Percentiles rank a stretch among this genome's conserved stretches.
These are phyloP conservation scores for Notechis scutatus DNA, from an alignment of 2,113 vertebrate genomes.

Conservation along the genomic window DNA sequence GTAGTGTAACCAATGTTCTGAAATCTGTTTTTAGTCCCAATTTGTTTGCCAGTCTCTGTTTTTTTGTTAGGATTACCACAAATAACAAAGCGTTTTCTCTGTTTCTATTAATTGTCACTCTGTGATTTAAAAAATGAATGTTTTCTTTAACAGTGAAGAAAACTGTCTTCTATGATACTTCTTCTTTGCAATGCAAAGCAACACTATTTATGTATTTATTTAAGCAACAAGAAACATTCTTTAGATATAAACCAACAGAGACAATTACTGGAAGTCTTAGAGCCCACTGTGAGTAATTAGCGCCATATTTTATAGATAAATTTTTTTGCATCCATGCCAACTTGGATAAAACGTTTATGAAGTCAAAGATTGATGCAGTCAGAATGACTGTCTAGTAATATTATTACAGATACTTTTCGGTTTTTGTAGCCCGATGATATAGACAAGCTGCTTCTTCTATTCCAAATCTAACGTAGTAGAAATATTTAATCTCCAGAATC, in stretches of 20 bases:
- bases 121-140: not conserved
- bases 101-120: not conserved
- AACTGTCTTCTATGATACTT: not conserved
- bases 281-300: not conserved
- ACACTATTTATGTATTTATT: not conserved
- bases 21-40: not conserved
- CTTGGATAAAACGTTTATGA: not conserved
- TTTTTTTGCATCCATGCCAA: not conserved
- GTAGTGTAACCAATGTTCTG: not conserved
- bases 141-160: not conserved
- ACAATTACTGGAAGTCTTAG: not conserved
- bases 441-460: not conserved
- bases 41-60: not conserved
- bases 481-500: conserved; percentile 18
- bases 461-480: not conserved
- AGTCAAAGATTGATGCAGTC: not conserved
- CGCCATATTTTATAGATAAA: not conserved
- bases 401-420: not conserved
- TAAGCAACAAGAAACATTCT: not conserved
- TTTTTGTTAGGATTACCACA: not conserved
- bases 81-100: not conserved
- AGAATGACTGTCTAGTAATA: not conserved
- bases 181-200: not conserved
- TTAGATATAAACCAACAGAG: not conserved
- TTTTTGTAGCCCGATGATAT: not conserved